A percentile compares a stretch with the other conserved stretches of the same genome.
These are phyloP conservation scores for Erannis defoliaria DNA, from an alignment of 2,888 invertebrate species.

Conservation along the genomic window DNA sequence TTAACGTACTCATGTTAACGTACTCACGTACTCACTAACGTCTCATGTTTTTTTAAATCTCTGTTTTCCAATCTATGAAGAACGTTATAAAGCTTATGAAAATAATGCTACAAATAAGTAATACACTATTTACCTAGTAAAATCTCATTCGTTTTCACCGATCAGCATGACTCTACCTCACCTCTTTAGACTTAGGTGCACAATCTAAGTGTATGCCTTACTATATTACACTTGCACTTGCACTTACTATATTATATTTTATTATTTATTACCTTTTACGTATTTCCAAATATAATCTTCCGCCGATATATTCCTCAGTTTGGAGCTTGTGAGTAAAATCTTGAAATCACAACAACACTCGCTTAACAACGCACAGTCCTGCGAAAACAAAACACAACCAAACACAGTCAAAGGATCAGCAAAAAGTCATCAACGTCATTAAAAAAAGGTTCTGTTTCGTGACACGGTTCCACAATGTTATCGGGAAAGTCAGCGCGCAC, in stretches of 20 bases:
- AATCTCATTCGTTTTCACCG: background rate
- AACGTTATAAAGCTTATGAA: no score
- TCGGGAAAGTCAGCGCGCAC: conserved; percentile 71
- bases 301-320: conserved; percentile 80
- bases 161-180: background rate
- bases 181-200: background rate
- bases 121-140: no score
- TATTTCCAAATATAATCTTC: conserved; percentile 82
- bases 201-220: no score
- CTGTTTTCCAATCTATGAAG: no score
- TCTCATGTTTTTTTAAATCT: no score
- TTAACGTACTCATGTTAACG: no score
- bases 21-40: no score
- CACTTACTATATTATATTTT: background rate
- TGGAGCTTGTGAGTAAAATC: conserved; percentile 70
- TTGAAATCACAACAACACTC: conserved; percentile 72
- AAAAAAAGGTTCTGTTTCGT: conserved; percentile 16
- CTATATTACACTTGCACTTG: no score
- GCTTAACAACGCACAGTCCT: conserved; percentile 62
- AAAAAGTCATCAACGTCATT: conserved; percentile 13
- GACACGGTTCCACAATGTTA: conserved; percentile 61
- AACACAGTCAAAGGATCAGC: conserved; percentile 16
- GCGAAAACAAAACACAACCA: conserved; percentile 32
- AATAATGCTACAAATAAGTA: background rate
- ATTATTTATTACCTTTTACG: conserved; percentile 73